Evolutionary conservation across 2,888 invertebrate species (phyloP).

Genomic region (Muschampia plurimacula): DNA sequence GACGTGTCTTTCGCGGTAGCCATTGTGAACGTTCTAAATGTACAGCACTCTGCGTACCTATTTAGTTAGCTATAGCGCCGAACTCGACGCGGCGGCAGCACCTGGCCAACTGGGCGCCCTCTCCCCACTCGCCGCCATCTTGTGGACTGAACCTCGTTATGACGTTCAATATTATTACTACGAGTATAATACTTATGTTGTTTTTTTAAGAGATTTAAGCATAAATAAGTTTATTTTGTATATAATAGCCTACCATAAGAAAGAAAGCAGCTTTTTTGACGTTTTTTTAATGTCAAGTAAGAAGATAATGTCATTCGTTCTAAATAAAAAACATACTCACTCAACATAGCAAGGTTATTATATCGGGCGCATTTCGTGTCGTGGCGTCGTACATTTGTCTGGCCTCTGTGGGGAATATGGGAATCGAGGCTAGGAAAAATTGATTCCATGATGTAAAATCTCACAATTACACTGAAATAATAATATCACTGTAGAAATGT

Average conservation of each 20-base stretch:
- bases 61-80: constrained; percentile 86
- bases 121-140: constrained; percentile 85
- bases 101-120: constrained; percentile 85
- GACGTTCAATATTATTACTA: constrained; percentile 83
- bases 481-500: constrained; percentile 59
- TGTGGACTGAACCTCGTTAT: constrained; percentile 77
- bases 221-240: constrained; percentile 9
- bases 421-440: constrained; percentile 69
- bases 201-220: constrained; percentile 59
- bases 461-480: constrained; percentile 65
- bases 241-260: not conserved
- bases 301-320: constrained; percentile 26
- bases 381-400: constrained; percentile 80
- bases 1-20: constrained; percentile 96
- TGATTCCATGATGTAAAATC: constrained; percentile 67
- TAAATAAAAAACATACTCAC: constrained; percentile 78
- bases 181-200: constrained; percentile 59
- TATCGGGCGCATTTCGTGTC: constrained; percentile 76
- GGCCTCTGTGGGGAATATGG: constrained; percentile 76
- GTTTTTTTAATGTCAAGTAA: constrained; percentile 44
- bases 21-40: constrained; percentile 89
- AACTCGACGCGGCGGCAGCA: constrained; percentile 87
- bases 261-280: constrained; percentile 31
- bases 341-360: constrained; percentile 78
- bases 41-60: constrained; percentile 82